Percentiles rank a stretch among this genome's conserved stretches.
phyloP scores from a whole-genome alignment of 2,888 invertebrate species.

The Chalcosyrphus nemorum region DNA sequence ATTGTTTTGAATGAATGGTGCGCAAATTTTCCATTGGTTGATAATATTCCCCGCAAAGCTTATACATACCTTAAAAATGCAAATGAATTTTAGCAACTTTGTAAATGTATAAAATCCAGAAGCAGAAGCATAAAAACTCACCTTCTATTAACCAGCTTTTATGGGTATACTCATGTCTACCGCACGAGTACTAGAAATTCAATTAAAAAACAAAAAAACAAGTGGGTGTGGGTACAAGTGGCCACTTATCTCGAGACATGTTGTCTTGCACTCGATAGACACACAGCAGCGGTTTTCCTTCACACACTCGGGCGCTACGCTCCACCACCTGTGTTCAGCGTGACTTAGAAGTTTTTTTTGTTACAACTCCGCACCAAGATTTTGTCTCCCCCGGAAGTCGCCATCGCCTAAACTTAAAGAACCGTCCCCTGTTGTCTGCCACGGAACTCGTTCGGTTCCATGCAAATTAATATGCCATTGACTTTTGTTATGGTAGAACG shows the following conservation, averaged over 20 bases:
- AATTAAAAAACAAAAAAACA: conserved; percentile 33
- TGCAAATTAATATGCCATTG: conserved; percentile 62
- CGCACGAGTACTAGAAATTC: background rate
- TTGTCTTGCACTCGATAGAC: conserved; percentile 15
- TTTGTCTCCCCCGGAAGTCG: conserved; percentile 42
- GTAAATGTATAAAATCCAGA: background rate
- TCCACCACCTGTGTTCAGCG: background rate
- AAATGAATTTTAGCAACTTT: no score
- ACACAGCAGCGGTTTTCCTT: conserved; percentile 22
- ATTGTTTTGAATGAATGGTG: no score
- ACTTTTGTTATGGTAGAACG: conserved; percentile 22
- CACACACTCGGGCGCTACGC: no score
- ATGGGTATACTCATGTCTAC: background rate
- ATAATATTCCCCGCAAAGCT: no score
- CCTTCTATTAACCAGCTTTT: background rate
- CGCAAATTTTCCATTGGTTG: no score
- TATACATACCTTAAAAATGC: no score
- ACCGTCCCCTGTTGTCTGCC: no score
- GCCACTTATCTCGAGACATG: conserved; percentile 30
- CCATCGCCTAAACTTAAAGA: conserved; percentile 24
- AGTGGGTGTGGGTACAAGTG: conserved; percentile 27
- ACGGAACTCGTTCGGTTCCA: conserved; percentile 46
- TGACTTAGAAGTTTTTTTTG: conserved; percentile 12
- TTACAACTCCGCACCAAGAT: background rate
- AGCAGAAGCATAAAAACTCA: background rate